phyloP scores from a whole-genome alignment of 2,888 invertebrate species.

The Diplolepis rosae region DNA sequence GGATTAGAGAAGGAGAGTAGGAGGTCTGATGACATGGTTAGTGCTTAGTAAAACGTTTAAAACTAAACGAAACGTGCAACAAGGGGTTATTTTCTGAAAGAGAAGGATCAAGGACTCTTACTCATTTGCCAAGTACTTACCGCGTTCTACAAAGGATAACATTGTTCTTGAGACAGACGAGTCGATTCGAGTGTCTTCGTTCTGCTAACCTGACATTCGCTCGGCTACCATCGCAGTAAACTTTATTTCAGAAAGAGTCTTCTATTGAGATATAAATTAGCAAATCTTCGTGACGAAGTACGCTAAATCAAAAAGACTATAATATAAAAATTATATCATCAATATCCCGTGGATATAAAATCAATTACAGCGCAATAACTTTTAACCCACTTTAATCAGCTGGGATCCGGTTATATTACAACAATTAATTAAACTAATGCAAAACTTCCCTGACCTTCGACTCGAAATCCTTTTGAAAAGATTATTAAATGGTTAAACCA shows the following conservation, averaged over 20 bases:
- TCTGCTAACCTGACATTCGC: not conserved
- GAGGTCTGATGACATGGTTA: not conserved
- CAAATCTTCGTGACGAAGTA: not conserved
- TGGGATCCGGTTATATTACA: too few relatives aligned
- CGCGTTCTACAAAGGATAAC: not conserved
- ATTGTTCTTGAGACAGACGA: conserved; percentile 5
- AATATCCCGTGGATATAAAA: too few relatives aligned
- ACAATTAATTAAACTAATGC: too few relatives aligned
- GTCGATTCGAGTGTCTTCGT: conserved; percentile 21
- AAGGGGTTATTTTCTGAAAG: not conserved
- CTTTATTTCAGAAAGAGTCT: not conserved
- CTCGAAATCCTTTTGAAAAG: too few relatives aligned
- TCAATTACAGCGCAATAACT: too few relatives aligned
- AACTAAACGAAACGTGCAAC: not conserved
- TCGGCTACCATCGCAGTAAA: conserved; percentile 1
- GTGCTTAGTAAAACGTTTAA: not conserved
- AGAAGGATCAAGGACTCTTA: not conserved
- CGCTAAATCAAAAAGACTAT: not conserved
- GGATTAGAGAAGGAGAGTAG: not conserved
- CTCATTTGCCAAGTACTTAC: not conserved
- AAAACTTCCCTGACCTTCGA: too few relatives aligned
- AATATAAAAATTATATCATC: too few relatives aligned
- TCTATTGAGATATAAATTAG: not conserved
- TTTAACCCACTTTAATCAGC: too few relatives aligned
- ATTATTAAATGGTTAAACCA: too few relatives aligned